phyloP scores from a whole-genome alignment of 2,888 invertebrate species.

The Protophormia terraenovae region DNA sequence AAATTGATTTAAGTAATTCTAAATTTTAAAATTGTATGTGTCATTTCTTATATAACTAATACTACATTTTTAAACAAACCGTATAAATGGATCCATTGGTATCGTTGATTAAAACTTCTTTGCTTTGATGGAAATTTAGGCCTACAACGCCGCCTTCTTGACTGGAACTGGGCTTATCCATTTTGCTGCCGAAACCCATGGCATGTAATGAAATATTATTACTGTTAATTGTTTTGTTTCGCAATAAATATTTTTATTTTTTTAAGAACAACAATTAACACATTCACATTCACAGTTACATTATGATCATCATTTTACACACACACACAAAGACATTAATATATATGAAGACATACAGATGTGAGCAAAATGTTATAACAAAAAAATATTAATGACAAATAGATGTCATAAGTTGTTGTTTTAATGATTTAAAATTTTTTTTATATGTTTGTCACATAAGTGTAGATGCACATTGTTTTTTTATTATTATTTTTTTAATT shows the following conservation, averaged over 20 bases:
- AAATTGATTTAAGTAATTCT: too few species aligned
- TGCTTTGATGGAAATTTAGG: constrained; percentile 94
- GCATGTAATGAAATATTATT: constrained; percentile 91
- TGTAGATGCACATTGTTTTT: neutral
- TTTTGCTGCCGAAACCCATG: constrained; percentile 90
- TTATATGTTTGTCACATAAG: too few species aligned
- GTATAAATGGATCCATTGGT: constrained; percentile 84
- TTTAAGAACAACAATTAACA: constrained; percentile 16
- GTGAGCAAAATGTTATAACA: constrained; percentile 27
- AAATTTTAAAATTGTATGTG: too few species aligned
- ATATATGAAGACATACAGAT: neutral
- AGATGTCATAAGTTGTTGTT: neutral
- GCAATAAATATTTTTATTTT: neutral
- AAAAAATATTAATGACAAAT: neutral
- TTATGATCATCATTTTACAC: neutral
- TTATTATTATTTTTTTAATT: constrained; percentile 2
- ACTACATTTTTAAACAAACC: constrained; percentile 73
- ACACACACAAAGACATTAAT: neutral
- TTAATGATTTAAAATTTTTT: neutral
- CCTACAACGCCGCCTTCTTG: constrained; percentile 94
- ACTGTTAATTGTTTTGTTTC: constrained; percentile 78
- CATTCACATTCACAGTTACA: neutral
- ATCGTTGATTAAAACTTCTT: constrained; percentile 92
- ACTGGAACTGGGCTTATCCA: constrained; percentile 91
- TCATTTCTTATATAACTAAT: neutral